These are phyloP conservation scores for Malaclemys terrapin DNA, from an alignment of 2,113 vertebrate species.

Conservation along the genomic window DNA sequence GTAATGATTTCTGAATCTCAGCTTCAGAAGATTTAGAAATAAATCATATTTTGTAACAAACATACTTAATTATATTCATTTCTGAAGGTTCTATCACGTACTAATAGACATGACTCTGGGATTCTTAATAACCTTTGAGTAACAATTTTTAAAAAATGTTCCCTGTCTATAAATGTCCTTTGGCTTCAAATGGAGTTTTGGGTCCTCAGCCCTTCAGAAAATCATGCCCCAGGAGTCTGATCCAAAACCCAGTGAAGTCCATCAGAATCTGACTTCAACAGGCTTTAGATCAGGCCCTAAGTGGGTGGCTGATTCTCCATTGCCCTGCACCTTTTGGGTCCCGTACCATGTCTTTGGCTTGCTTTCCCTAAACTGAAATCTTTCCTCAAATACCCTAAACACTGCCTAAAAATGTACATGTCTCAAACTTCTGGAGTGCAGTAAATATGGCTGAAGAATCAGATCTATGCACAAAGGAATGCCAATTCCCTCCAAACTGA, in stretches of 20 bases:
- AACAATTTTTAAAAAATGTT: background rate
- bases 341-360: slow-evolving; percentile 16
- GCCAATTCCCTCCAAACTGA: slow-evolving; percentile 1
- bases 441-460: slow-evolving; percentile 23
- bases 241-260: background rate
- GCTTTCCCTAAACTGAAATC: slow-evolving; percentile 16
- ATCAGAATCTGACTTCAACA: background rate
- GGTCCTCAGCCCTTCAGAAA: background rate
- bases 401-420: slow-evolving; percentile 62
- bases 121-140: background rate
- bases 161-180: background rate
- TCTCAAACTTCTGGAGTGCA: slow-evolving; percentile 35
- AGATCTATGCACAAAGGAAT: background rate
- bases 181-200: background rate
- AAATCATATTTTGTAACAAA: background rate
- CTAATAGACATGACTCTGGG: background rate
- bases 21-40: background rate
- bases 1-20: background rate
- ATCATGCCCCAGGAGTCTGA: background rate
- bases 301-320: background rate
- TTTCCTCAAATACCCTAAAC: slow-evolving; percentile 27
- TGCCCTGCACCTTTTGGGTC: background rate
- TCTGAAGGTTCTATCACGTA: background rate
- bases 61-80: background rate
- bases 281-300: background rate